Conservation (phyloP, 2,113 vertebrate genomes). For the Casuarius casuarius region DNA sequence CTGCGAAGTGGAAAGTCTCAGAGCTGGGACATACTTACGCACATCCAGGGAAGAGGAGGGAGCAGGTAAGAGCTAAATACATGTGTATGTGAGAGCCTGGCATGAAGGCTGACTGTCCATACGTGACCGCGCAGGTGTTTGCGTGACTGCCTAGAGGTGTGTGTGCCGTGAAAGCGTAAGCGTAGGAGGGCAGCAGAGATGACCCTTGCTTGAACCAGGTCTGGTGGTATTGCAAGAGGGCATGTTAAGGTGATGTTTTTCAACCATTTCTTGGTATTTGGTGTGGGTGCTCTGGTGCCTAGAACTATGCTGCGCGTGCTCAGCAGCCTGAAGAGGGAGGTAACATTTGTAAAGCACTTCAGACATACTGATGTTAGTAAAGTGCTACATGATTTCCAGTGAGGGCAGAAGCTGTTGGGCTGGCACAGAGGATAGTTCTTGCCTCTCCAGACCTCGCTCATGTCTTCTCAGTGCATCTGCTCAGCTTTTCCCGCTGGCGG, state of each 20-base stretch:
- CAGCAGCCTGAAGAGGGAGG: not conserved
- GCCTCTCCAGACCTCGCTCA: not conserved
- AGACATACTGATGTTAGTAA: not conserved
- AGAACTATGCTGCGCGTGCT: not conserved
- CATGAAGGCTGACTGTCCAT: not conserved
- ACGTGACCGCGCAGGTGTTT: rapidly evolving
- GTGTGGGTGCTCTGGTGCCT: not conserved
- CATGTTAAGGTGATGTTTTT: constrained; percentile 38
- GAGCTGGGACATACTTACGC: not conserved
- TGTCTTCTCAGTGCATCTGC: not conserved
- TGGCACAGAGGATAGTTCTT: not conserved
- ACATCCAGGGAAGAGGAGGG: not conserved
- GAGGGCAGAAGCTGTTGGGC: not conserved
- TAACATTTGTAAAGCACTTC: not conserved
- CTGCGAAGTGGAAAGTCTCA: not conserved
- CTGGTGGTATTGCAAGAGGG: not conserved
- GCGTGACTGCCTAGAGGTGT: not conserved
- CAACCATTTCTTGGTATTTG: not conserved
- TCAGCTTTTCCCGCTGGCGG: not conserved
- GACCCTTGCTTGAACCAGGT: not conserved
- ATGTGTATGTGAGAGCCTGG: rapidly evolving
- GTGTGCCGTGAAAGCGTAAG: rapidly evolving
- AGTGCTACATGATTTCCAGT: not conserved
- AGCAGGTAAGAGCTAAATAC: not conserved
- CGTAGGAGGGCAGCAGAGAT: not conserved